Base-by-base conservation (phyloP, 2,113 vertebrate species). In the Neolamprologus hecqui region DNA sequence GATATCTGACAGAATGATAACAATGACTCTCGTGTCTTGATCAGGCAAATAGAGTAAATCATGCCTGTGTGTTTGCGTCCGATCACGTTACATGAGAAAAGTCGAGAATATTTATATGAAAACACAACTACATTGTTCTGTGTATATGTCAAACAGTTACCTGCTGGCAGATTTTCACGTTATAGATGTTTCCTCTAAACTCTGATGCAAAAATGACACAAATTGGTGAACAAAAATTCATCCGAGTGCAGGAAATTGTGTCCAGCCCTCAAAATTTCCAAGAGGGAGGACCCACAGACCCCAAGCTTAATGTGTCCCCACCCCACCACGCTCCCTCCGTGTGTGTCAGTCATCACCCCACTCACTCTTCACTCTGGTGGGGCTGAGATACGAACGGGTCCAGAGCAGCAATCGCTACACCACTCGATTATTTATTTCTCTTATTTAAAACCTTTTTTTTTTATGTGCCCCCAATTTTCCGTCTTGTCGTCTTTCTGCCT, bases 381-480 rank as follows among this genome's bases (percentile, higher is more conserved):
- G 1, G 1, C 68, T 57, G 14, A 83, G 40, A 86, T 65, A 45
- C 28, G 26, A 26, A 77, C 9, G 6, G 1, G 70, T 79, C 81
- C 81, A 68, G 42, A 63, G 55, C 86, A 87, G 23, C 88, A 90
- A 83, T 55, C 80, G 77, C 68, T 33, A 10, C 81, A 83, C 35
- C 58, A 7, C 84, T 86, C 23, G 85, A 90, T 91, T 54, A 89
- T 93, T 91, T 85, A 83, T 93, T 57, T 79, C 84, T 84, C 83
- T 77, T 81, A 33, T 79, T 86, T 60, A 75, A 23, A 19, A 68
- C 31, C 1, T n/a, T n/a, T 45, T 58, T 65, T 28, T 31, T 60
- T 28, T 63, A 7, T 40, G 73, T 83, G 84, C 28, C 83, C 49
- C 89, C 87, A 84, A 83, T 93, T 87, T 90, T 82, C 86, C 68